Percentiles rank a stretch among this genome's conserved stretches.
These are phyloP conservation scores for Acrobasis consociella DNA, from an alignment of 2,888 invertebrate genomes.

Conservation along the genomic window DNA sequence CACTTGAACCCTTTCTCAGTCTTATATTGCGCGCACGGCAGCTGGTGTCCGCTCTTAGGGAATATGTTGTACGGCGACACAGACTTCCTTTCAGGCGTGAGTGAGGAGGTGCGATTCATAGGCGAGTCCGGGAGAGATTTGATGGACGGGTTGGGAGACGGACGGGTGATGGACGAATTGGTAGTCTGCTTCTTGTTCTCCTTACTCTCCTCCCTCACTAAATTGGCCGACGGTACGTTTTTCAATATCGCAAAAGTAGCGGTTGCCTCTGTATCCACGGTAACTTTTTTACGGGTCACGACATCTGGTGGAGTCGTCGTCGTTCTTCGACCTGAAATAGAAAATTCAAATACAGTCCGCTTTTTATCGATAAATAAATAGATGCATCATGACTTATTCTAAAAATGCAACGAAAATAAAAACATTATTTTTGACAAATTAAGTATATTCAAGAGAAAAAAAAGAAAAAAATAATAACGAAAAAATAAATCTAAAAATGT, in stretches of 20 bases:
- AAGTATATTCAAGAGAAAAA: slow-evolving; percentile 35
- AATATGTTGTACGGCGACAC: slow-evolving; percentile 53
- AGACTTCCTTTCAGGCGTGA: slow-evolving; percentile 30
- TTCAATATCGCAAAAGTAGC: slow-evolving; percentile 70
- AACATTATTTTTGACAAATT: slow-evolving; percentile 33
- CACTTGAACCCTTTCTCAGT: slow-evolving; percentile 82
- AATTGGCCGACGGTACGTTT: slow-evolving; percentile 54
- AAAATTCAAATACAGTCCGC: slow-evolving; percentile 60
- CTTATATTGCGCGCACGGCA: slow-evolving; percentile 76
- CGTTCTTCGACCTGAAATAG: slow-evolving; percentile 67
- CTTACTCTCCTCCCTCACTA: slow-evolving; percentile 45
- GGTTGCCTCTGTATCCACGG: slow-evolving; percentile 50
- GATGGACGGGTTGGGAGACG: slow-evolving; percentile 27
- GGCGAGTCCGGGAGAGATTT: slow-evolving; percentile 12
- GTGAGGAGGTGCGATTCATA: slow-evolving; percentile 7
- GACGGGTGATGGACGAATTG: slow-evolving; percentile 27
- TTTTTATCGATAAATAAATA: slow-evolving; percentile 34
- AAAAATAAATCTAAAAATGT: slow-evolving; percentile 30
- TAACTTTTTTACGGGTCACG: slow-evolving; percentile 67
- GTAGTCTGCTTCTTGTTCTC: slow-evolving; percentile 47
- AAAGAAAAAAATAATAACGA: slow-evolving; percentile 28
- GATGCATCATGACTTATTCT: slow-evolving; percentile 17
- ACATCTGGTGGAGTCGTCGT: slow-evolving; percentile 57
- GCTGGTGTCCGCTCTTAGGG: slow-evolving; percentile 48
- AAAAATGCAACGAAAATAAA: slow-evolving; percentile 27